phyloP scores from a whole-genome alignment of 1,140 invertebrate species.

The Aphelenchoides avenae region DNA sequence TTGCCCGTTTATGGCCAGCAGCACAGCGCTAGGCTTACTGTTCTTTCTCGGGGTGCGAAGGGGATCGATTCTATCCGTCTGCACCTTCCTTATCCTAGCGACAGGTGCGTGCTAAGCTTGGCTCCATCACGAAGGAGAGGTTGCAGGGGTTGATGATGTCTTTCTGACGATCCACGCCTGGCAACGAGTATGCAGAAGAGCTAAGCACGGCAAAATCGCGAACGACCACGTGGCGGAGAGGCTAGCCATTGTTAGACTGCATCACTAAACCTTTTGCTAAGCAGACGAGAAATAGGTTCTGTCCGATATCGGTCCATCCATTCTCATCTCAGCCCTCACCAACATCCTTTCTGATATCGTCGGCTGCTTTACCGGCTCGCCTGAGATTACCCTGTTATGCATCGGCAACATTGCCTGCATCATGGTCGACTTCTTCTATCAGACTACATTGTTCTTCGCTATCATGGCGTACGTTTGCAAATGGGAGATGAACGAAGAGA shows the following conservation, averaged over 20 bases:
- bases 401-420: conserved; percentile 25
- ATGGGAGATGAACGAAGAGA: conserved; percentile 26
- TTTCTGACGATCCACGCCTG: conserved; percentile 36
- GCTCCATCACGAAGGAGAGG: too few relatives aligned
- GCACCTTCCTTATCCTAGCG: conserved; percentile 43
- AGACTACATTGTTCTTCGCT: conserved; percentile 32
- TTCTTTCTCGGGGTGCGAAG: conserved; percentile 40
- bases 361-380: conserved; percentile 29
- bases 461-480: conserved; percentile 31
- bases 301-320: conserved; percentile 33
- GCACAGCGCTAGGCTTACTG: conserved; percentile 31
- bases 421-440: conserved; percentile 30
- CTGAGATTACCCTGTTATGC: conserved; percentile 34
- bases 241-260: not conserved
- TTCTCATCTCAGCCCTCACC: conserved; percentile 33
- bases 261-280: not conserved
- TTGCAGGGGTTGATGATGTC: too few relatives aligned
- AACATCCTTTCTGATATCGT: conserved; percentile 32
- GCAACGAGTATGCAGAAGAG: conserved; percentile 29
- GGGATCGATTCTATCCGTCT: conserved; percentile 43
- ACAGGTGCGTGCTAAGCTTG: conserved; percentile 45
- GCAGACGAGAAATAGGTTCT: conserved; percentile 3
- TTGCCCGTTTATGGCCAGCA: conserved; percentile 35
- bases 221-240: conserved; percentile 26
- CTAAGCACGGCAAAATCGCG: conserved; percentile 8